Evolutionary conservation across 2,113 vertebrate genomes (phyloP).

Genomic region (Willisornis vidua): DNA sequence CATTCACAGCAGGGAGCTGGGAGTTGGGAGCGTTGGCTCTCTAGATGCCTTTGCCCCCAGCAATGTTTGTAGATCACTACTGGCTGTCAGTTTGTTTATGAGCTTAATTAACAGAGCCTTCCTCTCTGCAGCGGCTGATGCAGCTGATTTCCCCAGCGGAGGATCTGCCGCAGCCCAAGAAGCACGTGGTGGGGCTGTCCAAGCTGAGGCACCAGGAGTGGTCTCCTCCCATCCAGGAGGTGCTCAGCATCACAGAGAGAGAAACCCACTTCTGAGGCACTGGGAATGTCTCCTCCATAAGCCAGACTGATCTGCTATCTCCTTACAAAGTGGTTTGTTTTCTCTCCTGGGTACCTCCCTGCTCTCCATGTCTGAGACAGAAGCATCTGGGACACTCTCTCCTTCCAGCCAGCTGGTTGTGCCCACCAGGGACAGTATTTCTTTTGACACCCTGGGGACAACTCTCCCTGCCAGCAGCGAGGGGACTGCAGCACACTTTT

Average conservation of each 20-base stretch:
- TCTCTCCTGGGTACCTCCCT: neutral
- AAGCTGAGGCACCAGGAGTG: neutral
- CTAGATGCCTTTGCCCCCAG: neutral
- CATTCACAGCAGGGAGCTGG: accelerated
- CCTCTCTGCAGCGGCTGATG: conserved; percentile 60
- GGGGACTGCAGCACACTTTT: neutral
- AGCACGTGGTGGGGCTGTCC: accelerated
- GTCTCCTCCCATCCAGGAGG: neutral
- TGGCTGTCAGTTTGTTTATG: neutral
- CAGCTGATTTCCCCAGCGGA: conserved; percentile 70
- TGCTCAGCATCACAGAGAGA: conserved; percentile 64
- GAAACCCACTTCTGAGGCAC: conserved; percentile 72
- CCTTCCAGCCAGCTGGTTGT: neutral
- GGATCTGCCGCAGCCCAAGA: conserved; percentile 71
- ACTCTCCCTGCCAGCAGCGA: neutral
- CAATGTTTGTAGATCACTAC: neutral
- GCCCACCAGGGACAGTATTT: neutral
- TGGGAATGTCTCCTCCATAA: neutral
- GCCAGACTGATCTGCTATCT: neutral
- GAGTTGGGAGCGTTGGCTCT: neutral
- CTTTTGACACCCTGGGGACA: neutral
- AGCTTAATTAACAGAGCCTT: conserved; percentile 21
- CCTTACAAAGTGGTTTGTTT: conserved; percentile 12
- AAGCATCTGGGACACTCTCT: neutral
- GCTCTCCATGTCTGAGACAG: neutral